Base-by-base conservation (phyloP, 1,140 invertebrate genomes). In the Sogatella furcifera region DNA sequence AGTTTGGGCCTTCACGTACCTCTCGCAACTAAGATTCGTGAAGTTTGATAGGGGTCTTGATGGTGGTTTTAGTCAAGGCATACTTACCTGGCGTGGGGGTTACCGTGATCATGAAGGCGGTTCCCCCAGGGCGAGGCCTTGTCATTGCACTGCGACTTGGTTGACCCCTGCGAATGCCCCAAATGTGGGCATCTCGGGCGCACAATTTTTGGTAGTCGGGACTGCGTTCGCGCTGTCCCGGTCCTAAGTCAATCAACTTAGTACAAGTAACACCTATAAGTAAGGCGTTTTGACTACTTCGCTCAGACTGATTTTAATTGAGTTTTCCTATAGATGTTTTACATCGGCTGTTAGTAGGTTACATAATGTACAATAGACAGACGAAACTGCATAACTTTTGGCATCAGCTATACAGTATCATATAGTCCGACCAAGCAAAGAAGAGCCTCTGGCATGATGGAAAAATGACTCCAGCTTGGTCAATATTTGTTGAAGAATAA, bases 141-240 rank as follows among this genome's bases (percentile, higher is more conserved):
- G 69, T 75, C 81, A 83, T 83, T 84, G 81, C 81, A 83, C 81
- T 72, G 55, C 66, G 80, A 75, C 70, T 68, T 69, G 74, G 80
- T 73, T 83, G 81, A 82, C 76, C 74, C 78, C 77, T 81, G 79
- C 80, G 81, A 83, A 78, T 81, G 76, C 74, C 75, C 74, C 76
- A 77, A 77, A 76, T 62, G 73, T 71, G 77, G 75, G 73, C 76
- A 81, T 78, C 70, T 81, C 79, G 79, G 71, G 76, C 73, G 78
- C 76, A 76, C 67, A 79, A 81, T 81, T 81, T 81, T 80, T 81
- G 78, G 68, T 77, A 80, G 77, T 77, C 71, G 78, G 79, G 75
- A 72, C 72, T 73, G 80, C 80, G 79, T 81, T 73, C 80, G 80
- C 79, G 79, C 79, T 73, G 69, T 75, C 74, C 79, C 76, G 73